Percentiles rank a stretch among this genome's conserved stretches.
These are phyloP conservation scores for Myotis vivesi DNA, from an alignment of 2,797 vertebrate genomes.

Conservation along the genomic window DNA sequence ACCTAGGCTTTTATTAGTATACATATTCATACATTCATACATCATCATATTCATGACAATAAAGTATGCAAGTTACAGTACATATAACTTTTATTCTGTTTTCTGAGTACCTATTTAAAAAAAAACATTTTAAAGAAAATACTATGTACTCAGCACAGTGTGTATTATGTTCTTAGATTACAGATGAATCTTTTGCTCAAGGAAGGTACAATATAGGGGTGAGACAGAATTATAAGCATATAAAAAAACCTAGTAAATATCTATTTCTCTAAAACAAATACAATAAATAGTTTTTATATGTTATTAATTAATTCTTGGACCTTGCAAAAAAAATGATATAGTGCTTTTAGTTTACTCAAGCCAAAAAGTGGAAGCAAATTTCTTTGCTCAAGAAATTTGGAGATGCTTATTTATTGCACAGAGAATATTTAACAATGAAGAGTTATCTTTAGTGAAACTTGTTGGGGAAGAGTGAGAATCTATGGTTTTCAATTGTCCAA, in stretches of 20 bases:
- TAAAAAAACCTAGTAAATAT: neutral
- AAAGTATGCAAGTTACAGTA: neutral
- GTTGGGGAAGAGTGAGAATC: neutral
- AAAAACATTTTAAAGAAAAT: neutral
- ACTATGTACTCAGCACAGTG: neutral
- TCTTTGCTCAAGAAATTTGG: conserved; percentile 31
- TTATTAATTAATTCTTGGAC: neutral
- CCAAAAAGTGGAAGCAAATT: neutral
- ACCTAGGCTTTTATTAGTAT: too few species aligned
- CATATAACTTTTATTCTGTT: neutral
- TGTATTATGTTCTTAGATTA: neutral
- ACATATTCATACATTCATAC: neutral
- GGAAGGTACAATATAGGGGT: neutral
- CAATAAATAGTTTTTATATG: neutral
- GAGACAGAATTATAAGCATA: neutral
- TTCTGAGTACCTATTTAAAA: neutral
- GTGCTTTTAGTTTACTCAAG: neutral
- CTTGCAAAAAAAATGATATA: neutral
- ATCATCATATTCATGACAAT: neutral
- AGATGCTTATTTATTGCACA: neutral
- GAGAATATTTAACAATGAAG: neutral
- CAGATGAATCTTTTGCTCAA: neutral
- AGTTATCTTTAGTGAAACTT: conserved; percentile 8
- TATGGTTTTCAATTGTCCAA: neutral
- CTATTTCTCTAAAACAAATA: conserved; percentile 15